phyloP scores from a whole-genome alignment of 2,797 vertebrate species.

The Dromococcyx pavoninus region DNA sequence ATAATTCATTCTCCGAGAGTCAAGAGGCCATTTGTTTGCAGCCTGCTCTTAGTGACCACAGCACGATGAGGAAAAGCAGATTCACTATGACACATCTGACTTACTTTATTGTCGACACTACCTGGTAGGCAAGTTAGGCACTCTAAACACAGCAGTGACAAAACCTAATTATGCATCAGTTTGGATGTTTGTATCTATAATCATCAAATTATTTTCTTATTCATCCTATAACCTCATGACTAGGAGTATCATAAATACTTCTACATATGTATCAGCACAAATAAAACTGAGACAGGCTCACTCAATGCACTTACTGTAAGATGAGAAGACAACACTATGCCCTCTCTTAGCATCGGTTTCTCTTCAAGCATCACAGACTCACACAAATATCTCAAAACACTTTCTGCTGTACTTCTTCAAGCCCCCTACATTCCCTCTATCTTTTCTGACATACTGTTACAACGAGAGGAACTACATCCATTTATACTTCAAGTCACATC shows the following conservation, averaged over 20 bases:
- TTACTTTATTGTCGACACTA: neutral
- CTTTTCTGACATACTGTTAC: neutral
- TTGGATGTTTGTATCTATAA: neutral
- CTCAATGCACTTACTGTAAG: neutral
- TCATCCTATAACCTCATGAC: neutral
- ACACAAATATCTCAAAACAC: neutral
- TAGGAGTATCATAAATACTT: neutral
- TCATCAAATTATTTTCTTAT: neutral
- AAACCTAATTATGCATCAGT: neutral
- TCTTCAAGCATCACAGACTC: neutral
- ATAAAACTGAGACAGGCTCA: neutral
- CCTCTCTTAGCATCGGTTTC: neutral
- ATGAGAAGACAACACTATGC: neutral
- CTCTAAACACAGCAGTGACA: neutral
- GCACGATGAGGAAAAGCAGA: neutral
- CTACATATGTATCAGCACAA: neutral
- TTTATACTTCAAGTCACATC: neutral
- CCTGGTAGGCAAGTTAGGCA: neutral
- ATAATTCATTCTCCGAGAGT: neutral
- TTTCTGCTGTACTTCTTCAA: neutral
- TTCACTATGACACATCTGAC: neutral
- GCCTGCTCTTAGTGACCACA: neutral
- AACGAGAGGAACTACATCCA: neutral
- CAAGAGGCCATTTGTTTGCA: neutral
- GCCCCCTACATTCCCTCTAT: neutral